phyloP scores from a whole-genome alignment of 92 coral and sea anemone species.

The Blastomussa wellsi region DNA sequence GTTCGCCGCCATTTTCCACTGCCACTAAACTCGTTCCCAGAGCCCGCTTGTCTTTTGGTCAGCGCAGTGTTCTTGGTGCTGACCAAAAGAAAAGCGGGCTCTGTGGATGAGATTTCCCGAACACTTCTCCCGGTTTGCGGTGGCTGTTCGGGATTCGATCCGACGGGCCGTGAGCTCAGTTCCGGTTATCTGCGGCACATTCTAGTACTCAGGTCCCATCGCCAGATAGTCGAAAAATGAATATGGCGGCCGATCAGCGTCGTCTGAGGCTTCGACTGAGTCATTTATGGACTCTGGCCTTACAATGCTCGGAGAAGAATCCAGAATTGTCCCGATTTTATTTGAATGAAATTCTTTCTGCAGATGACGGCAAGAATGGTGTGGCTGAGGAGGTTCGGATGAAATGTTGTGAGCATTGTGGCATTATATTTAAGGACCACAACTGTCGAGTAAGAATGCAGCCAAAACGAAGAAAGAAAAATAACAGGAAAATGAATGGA shows the following conservation, averaged over 20 bases:
- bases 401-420: constrained; percentile 64
- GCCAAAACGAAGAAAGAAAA: constrained; percentile 45
- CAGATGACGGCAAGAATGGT: background rate
- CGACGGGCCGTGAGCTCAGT: background rate
- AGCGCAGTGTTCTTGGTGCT: no score
- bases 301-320: constrained; percentile 52
- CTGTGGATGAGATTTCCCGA: no score
- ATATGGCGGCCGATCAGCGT: constrained; percentile 1
- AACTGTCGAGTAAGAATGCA: constrained; percentile 55
- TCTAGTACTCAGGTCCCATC: background rate
- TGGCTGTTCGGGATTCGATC: background rate
- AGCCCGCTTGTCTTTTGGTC: no score
- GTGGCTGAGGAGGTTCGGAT: background rate
- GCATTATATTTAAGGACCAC: constrained; percentile 41
- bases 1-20: constrained; percentile 98
- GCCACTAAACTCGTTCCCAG: no score
- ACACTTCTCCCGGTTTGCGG: constrained; percentile 61
- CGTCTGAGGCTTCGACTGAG: constrained; percentile 7
- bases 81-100: no score
- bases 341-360: constrained; percentile 32
- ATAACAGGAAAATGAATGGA: background rate
- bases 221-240: background rate
- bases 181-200: background rate
- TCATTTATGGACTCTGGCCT: constrained; percentile 72
- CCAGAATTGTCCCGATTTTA: constrained; percentile 78